Base-by-base conservation (phyloP, 2,797 vertebrate species). In the Lepus oiostolus region DNA sequence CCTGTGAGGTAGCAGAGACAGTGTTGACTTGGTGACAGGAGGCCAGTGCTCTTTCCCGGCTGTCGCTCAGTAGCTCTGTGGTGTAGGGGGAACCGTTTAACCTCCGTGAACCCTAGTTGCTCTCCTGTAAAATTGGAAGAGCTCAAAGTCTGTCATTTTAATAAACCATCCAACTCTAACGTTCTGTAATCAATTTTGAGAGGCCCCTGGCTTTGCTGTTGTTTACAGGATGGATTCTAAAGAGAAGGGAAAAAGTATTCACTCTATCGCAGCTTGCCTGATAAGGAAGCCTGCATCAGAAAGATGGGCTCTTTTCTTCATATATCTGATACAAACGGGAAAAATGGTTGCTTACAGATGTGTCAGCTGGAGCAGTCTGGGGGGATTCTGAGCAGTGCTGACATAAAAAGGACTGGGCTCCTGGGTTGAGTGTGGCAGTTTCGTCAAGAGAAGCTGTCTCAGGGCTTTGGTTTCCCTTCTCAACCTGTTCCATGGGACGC, bases 211-310 rank as follows among this genome's bases (percentile, higher is more conserved):
- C 90, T 75, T 75, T 47, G 22, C 13, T 19, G 6, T 63, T 83
- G 68, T 72, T 79, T 47, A 60, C 65, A 67, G 50, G 60, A 75
- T 95, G 65, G 65, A 62, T 93, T 88, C 74, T 83, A 35, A 93
- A 90, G 74, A 76, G 21, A 60, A 60, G 85, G 28, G 35, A 68
- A 86, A 38, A 84, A 74, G 54, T 35, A 79, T 1, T 60, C 65
- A 38, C 35, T 47, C 6, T 63, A 3, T 50, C 76, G 77, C 30
- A 89, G 72, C n/a, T 38, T 82, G 54, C 68, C 79, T 65, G 70
- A 52, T 71, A 62, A 89, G 82, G 79, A 85, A 76, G 58, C 67
- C 35, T 74, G 17, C n/a, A 35, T 93, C 67, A 62, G 42, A 79
- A 93, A 88, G 26, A 6, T 74, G 30, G 77, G 28, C 52, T 85